Percentiles rank a stretch among this genome's conserved stretches.
These are phyloP conservation scores for Epinephelus awoara DNA, from an alignment of 2,797 vertebrate genomes.

Conservation along the genomic window DNA sequence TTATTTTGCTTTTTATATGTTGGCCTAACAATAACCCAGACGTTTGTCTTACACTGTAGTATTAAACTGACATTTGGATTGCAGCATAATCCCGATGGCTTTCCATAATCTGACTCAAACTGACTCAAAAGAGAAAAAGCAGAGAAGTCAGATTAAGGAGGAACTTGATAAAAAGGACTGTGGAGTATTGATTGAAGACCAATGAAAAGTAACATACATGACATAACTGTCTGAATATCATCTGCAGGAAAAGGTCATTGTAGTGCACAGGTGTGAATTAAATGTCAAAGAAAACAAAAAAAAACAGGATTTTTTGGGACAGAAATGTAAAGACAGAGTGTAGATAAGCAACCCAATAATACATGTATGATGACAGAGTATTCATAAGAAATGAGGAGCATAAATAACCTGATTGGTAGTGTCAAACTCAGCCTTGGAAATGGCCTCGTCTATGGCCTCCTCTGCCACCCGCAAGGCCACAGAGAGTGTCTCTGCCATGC, in stretches of 20 bases:
- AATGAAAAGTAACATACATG: constrained; percentile 2
- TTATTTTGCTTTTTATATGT: background rate
- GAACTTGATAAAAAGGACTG: constrained; percentile 16
- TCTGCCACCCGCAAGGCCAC: constrained; percentile 95
- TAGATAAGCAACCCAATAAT: background rate
- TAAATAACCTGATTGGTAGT: constrained; percentile 89
- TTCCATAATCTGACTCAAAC: constrained; percentile 51
- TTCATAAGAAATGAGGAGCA: background rate
- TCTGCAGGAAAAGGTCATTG: background rate
- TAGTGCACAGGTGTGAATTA: background rate
- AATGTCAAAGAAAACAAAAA: background rate
- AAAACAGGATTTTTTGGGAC: background rate
- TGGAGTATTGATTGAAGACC: background rate
- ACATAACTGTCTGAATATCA: background rate
- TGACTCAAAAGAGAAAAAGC: constrained; percentile 10
- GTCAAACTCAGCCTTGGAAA: constrained; percentile 91
- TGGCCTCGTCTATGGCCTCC: constrained; percentile 96
- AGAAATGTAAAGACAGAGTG: background rate
- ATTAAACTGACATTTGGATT: constrained; percentile 34
- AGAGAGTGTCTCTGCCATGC: constrained; percentile 93
- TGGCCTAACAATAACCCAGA: background rate
- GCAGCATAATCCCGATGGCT: constrained; percentile 43
- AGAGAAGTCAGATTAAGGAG: constrained; percentile 37
- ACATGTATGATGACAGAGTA: background rate
- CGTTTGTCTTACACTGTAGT: background rate